Conservation (phyloP, 2,113 vertebrate genomes). For the Jacana jacana region DNA sequence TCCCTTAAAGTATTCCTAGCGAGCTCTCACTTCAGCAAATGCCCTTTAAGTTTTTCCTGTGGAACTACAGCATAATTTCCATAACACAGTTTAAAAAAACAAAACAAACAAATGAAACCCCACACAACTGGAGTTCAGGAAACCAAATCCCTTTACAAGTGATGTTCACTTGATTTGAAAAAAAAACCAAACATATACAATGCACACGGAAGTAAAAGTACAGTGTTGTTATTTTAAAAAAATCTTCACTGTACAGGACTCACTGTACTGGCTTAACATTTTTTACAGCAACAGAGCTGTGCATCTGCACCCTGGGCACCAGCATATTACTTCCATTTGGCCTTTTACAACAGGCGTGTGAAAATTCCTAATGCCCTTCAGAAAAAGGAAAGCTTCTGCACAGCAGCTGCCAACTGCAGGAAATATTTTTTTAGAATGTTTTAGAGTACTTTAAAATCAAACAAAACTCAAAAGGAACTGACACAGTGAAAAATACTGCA, state of each 20-base stretch:
- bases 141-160: not conserved
- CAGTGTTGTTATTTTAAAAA: not conserved
- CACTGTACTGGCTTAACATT: not conserved
- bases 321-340: not conserved
- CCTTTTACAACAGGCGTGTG: conserved; percentile 1
- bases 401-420: not conserved
- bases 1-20: not conserved
- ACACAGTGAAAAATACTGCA: not conserved
- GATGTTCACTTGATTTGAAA: not conserved
- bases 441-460: not conserved
- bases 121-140: not conserved
- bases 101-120: not conserved
- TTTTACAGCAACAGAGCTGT: not conserved
- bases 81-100: not conserved
- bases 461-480: not conserved
- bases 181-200: not conserved
- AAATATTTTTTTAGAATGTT: not conserved
- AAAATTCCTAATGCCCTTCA: conserved; percentile 7
- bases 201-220: not conserved
- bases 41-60: not conserved
- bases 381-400: not conserved
- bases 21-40: not conserved
- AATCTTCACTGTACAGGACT: not conserved
- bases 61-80: not conserved
- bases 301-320: not conserved